Base-by-base conservation (phyloP, 2,113 vertebrate genomes). In the Heterotis niloticus region DNA sequence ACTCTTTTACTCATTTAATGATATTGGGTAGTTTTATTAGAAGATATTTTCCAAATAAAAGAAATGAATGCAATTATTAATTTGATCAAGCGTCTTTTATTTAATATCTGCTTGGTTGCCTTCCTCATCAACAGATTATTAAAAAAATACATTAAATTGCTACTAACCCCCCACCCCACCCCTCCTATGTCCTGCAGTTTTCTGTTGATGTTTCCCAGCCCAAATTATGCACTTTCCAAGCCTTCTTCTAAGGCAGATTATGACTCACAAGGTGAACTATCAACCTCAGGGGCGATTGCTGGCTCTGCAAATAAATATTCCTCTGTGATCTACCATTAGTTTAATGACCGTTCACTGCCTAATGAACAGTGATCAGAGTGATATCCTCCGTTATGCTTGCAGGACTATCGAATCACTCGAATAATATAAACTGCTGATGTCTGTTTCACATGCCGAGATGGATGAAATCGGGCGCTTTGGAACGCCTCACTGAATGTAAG, bases 21-120 rank as follows among this genome's bases (percentile, higher is more conserved):
- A 83, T 85, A 87, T 88, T 82, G 86, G 78, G 80, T 88, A 85
- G 81, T 91, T 44, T 44, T 44, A 44, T 44, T 44, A 44, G n/a
- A n/a, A n/a, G 34, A 44, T 44, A 4, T 44, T 44, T 44, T 44
- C 34, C 34, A 44, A 44, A 44, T 44, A 44, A 44, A 44, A 44
- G 7, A 4, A 7, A 44, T 4, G 7, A 57, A 0, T 5, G 14
- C 90, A 86, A 88, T 87, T 86, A 87, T 81, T 88, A 85, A 86
- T 82, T 88, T 87, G 85, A 86, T 80, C 88, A 87, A 91, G 87
- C 86, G 86, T 81, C 93, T 92, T 88, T 90, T 92, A 94, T 93
- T 92, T 92, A 91, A 91, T 92, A 90, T 90, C 88, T 93, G 91
- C 94, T 93, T 89, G 91, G 90, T 91, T 73, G 84, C 88, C 90